Evolutionary conservation across 2,113 vertebrate species (phyloP), one percentile per base, ranked within the genome.

Genomic region (Xiphophorus maculatus): DNA sequence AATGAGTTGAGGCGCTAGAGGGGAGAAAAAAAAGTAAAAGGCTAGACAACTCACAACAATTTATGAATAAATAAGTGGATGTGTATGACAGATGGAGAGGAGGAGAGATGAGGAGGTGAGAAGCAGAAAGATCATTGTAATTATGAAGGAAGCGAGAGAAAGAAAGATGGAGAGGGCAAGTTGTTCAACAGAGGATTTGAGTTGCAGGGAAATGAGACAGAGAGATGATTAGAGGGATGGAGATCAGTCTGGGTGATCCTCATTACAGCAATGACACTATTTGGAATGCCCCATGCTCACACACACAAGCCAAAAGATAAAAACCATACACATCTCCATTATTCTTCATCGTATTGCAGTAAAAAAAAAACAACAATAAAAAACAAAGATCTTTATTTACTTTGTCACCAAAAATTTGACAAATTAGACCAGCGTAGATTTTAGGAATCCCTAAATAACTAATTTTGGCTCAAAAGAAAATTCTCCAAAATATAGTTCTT

Each of bases 221-320:
- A 84, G 63, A 67, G 44, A 74, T 88, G 83, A 89, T 89, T 83
- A 90, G 80, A 78, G 72, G 66, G 82, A 85, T 87, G 68, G 74
- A 48, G 67, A 80, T 72, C 67, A 35, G 60, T 48, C 76, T 71
- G 42, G 73, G 75, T 71, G 81, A 88, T 89, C 69, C 85, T 87
- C 75, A 90, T 92, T 90, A 90, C 32, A 79, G 80, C 28, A 0
- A 84, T 88, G 69, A 90, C 81, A 81, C 69, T 77, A 82, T 79
- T 75, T 75, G 75, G 37, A 35, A 82, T 76, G 60, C 65, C 71
- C 42, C 74, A 66, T 54, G 58, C 63, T 14, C 71, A 1, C 63
- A 42, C 54, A 69, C 25, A 54, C 25, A 15, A 28, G 9, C n/a
- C 66, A 61, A 29, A 48, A 29, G 2, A 15, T 42, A 17, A 48